Evolutionary conservation across 2,113 vertebrate genomes (phyloP).

Genomic region (Hydropotes inermis): DNA sequence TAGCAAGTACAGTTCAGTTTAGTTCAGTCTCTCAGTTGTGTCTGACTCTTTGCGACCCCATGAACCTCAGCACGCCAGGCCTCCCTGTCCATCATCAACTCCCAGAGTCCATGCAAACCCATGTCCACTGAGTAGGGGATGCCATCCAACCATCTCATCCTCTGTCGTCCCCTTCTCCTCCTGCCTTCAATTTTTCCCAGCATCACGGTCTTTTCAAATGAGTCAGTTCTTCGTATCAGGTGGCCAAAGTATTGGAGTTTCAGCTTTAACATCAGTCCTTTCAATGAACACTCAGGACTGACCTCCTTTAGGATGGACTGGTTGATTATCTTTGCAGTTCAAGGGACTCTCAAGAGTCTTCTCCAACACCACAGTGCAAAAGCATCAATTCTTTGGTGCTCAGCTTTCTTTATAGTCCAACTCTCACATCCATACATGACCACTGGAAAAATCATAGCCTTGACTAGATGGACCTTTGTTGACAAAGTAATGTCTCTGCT

Average conservation of each 20-base stretch:
- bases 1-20: not conserved
- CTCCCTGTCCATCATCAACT: not conserved
- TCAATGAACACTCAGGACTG: not conserved
- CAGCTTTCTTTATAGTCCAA: not conserved
- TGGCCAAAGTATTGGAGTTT: not conserved
- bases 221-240: not conserved
- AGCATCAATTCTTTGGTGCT: not conserved
- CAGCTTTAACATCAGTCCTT: not conserved
- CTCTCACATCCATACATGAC: not conserved
- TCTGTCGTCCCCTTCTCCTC: not conserved
- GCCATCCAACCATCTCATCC: not conserved
- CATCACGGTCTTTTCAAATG: not conserved
- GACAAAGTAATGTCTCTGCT: not conserved
- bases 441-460: not conserved
- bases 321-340: not conserved
- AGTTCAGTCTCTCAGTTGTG: not conserved
- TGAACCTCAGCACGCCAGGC: not conserved
- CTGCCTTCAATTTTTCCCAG: not conserved
- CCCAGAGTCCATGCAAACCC: rapidly evolving
- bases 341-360: not conserved
- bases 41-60: not conserved
- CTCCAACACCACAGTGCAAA: not conserved
- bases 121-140: not conserved
- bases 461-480: not conserved
- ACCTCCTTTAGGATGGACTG: not conserved